A percentile compares a stretch with the other conserved stretches of the same genome.
Evolutionary conservation across 2,113 vertebrate species (phyloP).

Genomic region (Chlamydotis undulata): DNA sequence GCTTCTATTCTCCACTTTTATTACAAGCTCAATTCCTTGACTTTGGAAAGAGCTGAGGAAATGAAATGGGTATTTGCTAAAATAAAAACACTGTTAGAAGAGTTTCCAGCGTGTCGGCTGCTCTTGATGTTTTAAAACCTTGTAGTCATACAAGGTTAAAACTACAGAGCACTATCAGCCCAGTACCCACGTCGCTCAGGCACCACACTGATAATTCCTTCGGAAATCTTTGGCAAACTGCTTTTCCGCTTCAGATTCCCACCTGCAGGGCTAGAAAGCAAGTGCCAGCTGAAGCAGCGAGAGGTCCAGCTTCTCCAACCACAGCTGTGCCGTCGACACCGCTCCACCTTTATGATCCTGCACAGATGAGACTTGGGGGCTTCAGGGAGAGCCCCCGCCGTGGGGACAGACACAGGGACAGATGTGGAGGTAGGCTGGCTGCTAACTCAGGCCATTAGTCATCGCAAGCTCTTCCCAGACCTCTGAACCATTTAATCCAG

Average conservation of each 20-base stretch:
- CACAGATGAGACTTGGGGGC: rapidly evolving
- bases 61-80: not conserved
- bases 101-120: not conserved
- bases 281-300: not conserved
- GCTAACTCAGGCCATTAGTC: not conserved
- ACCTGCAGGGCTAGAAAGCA: not conserved
- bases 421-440: not conserved
- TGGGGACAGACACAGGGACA: rapidly evolving
- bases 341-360: not conserved
- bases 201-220: not conserved
- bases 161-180: not conserved
- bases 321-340: not conserved
- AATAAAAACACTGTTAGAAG: not conserved
- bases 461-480: not conserved
- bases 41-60: not conserved
- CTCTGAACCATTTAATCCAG: slow-evolving; percentile 7
- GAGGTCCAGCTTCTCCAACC: not conserved
- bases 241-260: not conserved
- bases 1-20: not conserved
- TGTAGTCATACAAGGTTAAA: not conserved
- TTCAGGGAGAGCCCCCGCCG: not conserved
- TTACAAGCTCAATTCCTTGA: not conserved
- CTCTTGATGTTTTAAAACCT: not conserved
- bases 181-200: not conserved
- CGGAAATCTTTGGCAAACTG: not conserved